These are phyloP conservation scores for Tringa solitaria DNA, from an alignment of 2,113 vertebrate genomes.

Conservation along the genomic window DNA sequence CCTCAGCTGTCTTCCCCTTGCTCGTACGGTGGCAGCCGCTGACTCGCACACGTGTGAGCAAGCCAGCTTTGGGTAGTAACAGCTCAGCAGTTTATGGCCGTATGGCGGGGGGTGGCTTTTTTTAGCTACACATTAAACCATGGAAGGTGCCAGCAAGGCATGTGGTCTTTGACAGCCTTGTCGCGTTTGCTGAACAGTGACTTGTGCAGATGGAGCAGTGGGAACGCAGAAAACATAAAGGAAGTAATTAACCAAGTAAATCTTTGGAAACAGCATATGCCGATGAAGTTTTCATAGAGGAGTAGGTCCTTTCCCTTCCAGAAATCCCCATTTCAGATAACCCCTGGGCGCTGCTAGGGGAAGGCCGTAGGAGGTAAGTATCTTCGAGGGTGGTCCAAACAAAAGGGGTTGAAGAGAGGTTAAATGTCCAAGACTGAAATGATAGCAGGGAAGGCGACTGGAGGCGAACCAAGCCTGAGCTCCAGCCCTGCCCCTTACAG, in stretches of 20 bases:
- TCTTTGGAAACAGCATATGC: background rate
- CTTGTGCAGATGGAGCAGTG: slow-evolving; percentile 8
- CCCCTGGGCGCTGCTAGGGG: background rate
- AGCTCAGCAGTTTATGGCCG: background rate
- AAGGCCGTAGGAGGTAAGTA: background rate
- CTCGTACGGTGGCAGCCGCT: background rate
- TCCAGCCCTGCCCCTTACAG: background rate
- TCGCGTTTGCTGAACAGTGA: background rate
- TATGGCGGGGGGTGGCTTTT: background rate
- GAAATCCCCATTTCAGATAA: background rate
- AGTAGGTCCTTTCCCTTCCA: background rate
- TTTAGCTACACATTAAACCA: background rate
- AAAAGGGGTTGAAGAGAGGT: background rate
- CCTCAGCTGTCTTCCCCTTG: background rate
- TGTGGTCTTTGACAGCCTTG: background rate
- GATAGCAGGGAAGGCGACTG: background rate
- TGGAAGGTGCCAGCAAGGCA: background rate
- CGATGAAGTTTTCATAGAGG: background rate
- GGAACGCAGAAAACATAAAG: background rate
- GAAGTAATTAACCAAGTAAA: background rate
- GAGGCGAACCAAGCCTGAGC: background rate
- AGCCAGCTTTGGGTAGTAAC: background rate
- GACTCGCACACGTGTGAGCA: fast-evolving
- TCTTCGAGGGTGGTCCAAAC: background rate
- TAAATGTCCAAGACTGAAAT: background rate